A percentile compares a stretch with the other conserved stretches of the same genome.
Conservation (phyloP, 2,113 vertebrate genomes). For the Sigmodon hispidus region DNA sequence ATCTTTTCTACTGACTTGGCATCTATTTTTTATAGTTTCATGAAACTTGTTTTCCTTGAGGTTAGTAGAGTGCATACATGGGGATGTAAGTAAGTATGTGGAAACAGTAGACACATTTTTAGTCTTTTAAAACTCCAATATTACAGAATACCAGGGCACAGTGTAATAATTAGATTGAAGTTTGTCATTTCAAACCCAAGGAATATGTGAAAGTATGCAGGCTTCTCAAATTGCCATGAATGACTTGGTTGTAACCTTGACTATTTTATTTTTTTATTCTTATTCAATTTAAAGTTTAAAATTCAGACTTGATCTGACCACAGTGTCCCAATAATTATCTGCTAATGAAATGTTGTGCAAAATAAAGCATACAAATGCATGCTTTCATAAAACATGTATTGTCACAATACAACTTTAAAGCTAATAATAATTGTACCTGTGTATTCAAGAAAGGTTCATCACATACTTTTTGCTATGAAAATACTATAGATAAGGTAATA, state of each 20-base stretch:
- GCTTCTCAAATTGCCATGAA: background rate
- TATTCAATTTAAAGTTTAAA: background rate
- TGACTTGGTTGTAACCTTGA: background rate
- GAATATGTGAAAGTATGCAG: background rate
- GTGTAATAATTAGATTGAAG: background rate
- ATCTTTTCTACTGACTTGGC: constrained; percentile 46
- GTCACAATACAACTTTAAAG: background rate
- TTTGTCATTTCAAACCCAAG: background rate
- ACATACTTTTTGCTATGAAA: background rate
- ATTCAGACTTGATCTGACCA: background rate
- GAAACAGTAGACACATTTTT: background rate
- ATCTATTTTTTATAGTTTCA: constrained; percentile 40
- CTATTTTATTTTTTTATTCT: background rate
- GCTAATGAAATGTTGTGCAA: background rate
- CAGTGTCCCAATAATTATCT: background rate
- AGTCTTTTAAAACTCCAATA: background rate
- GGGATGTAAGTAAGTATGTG: background rate
- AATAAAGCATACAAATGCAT: background rate
- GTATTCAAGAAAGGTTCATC: background rate
- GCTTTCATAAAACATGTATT: background rate
- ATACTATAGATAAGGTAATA: background rate
- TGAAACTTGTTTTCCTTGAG: background rate
- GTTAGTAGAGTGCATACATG: background rate
- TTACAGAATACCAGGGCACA: background rate
- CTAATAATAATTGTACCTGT: background rate